Evolutionary conservation across 2,888 invertebrate species (phyloP).

Genomic region (Acleris laterana): DNA sequence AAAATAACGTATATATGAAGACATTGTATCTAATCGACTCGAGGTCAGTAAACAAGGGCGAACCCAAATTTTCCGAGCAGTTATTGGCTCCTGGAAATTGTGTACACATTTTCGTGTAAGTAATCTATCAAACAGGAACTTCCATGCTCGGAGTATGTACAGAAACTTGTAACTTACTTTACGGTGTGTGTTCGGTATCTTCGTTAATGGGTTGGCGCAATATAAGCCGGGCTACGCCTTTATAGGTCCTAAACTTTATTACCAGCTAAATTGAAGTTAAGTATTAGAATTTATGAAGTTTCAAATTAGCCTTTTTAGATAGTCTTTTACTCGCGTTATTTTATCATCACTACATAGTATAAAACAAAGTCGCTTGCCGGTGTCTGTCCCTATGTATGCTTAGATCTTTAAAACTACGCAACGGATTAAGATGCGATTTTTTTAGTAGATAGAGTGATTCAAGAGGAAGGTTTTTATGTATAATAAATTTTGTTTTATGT

Average conservation of each 20-base stretch:
- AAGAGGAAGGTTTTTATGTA: too few species aligned
- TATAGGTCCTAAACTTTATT: neutral
- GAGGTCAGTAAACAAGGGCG: slow-evolving; percentile 53
- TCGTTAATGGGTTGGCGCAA: slow-evolving; percentile 1
- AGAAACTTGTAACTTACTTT: slow-evolving; percentile 1
- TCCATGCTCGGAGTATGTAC: neutral
- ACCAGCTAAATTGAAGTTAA: neutral
- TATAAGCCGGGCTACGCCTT: slow-evolving; percentile 7
- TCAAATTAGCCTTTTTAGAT: too few species aligned
- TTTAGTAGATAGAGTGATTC: too few species aligned
- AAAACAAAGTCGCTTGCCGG: too few species aligned
- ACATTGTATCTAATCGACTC: slow-evolving; percentile 37
- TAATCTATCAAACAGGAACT: slow-evolving; percentile 23
- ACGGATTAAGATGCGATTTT: too few species aligned
- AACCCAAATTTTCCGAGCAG: slow-evolving; percentile 25
- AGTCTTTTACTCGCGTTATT: too few species aligned
- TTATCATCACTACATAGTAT: too few species aligned
- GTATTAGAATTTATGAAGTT: too few species aligned
- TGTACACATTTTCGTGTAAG: slow-evolving; percentile 12
- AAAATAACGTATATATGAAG: slow-evolving; percentile 42
- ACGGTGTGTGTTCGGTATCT: neutral
- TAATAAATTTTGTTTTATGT: too few species aligned
- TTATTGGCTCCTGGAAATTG: slow-evolving; percentile 24
- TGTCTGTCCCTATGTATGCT: too few species aligned
- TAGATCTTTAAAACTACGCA: too few species aligned